Evolutionary conservation across 1,140 invertebrate genomes (phyloP), one percentile per base, ranked within the genome.

Genomic region (Plectrocnemia conspersa): DNA sequence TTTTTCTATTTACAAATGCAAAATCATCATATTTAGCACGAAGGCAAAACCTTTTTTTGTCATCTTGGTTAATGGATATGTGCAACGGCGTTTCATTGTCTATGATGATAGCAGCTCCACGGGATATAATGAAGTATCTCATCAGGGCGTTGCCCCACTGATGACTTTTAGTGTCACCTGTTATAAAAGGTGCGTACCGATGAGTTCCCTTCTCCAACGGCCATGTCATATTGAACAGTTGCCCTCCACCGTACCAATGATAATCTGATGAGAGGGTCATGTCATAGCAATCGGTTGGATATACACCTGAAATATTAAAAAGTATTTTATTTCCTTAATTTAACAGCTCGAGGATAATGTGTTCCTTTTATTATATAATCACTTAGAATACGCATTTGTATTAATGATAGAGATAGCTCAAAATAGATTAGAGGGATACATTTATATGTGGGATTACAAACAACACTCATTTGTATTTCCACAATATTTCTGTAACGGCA

Each of bases 281-380:
- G 60, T 89, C 86, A 65, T 88, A 92, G 68, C 91, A 94, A 64
- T 94, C 91, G 5, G 81, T 86, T 1, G 88, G 85, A 54, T 79
- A 68, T 29, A 85, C 73, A 15, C 70, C 72, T 76, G 64, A 33
- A 63, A 33, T 3, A 33, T 33, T 44, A 57, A 59, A 47, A n/a
- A 24, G 44, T 19, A 29, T 29, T 7, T 29, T 29, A 9, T 29
- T 13, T 29, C 13, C 13, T 29, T 7, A 33, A 2, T 13, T 33
- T 33, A 33, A 13, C n/a, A 33, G 9, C 2, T 33, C 21, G 3
- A 5, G 21, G 16, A 45, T 18, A 25, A 44, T 44, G 11, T 44
- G 10, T 24, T 44, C 18, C 15, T 7, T 6, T 40, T 7, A 40
- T 7, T 7, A 6, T 7, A 18, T 40, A 18, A 7, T 6, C 6